Evolutionary conservation across 1,140 invertebrate species (phyloP).

Genomic region (Galendromus occidentalis): DNA sequence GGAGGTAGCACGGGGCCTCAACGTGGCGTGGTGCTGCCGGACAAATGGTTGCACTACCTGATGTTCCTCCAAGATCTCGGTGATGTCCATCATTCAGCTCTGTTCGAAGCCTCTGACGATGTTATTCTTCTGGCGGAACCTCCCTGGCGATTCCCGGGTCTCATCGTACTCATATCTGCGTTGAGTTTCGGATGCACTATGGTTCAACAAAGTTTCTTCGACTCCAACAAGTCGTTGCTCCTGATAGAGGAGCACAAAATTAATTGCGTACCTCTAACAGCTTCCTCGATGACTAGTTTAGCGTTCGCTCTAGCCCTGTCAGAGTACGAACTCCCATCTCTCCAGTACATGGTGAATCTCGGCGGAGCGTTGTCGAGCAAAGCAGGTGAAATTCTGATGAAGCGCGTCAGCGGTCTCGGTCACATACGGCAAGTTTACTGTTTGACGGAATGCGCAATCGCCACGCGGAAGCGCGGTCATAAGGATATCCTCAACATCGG

Average conservation of each 20-base stretch:
- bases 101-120: not conserved
- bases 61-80: slow-evolving; percentile 1
- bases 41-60: not conserved
- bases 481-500: not conserved
- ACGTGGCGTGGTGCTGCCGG: not conserved
- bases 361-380: not conserved
- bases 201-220: not conserved
- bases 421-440: not conserved
- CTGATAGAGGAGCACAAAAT: not conserved
- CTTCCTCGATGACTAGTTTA: not conserved
- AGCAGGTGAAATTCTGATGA: not conserved
- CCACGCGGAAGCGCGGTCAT: not conserved
- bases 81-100: not conserved
- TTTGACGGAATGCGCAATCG: not conserved
- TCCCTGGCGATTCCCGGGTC: not conserved
- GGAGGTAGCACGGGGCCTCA: not conserved
- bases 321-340: not conserved
- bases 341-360: not conserved
- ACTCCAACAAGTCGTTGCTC: not conserved
- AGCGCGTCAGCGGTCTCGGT: not conserved
- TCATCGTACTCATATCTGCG: not conserved
- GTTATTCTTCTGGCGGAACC: not conserved
- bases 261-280: not conserved
- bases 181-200: not conserved
- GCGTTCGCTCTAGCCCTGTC: not conserved